A percentile compares a stretch with the other conserved stretches of the same genome.
phyloP scores from a whole-genome alignment of 2,888 invertebrate species.

The Dolichopus griseipennis region DNA sequence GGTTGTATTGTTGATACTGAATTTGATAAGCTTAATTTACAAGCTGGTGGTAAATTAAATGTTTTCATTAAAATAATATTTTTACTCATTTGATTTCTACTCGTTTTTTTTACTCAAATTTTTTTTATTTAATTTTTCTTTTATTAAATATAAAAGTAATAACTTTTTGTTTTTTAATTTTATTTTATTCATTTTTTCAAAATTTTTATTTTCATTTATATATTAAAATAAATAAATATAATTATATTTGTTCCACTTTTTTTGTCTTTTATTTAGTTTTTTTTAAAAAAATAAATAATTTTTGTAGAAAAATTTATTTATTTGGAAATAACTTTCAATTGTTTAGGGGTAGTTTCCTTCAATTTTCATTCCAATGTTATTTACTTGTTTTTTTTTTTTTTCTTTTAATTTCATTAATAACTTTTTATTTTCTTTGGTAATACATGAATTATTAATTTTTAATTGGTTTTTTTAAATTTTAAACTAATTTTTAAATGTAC shows the following conservation, averaged over 20 bases:
- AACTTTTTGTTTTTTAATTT: not conserved
- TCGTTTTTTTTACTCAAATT: not conserved
- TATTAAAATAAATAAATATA: too few relatives aligned
- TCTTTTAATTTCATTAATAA: too few relatives aligned
- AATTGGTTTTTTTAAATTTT: not conserved
- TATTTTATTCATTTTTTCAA: not conserved
- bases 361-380: too few relatives aligned
- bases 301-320: too few relatives aligned
- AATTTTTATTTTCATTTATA: not conserved
- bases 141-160: not conserved
- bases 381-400: too few relatives aligned
- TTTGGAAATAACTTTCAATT: too few relatives aligned
- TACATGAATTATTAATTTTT: not conserved
- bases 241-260: not conserved
- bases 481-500: not conserved
- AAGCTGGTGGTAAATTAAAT: conserved; percentile 8
- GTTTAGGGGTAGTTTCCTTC: too few relatives aligned
- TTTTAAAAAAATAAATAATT: too few relatives aligned
- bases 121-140: not conserved
- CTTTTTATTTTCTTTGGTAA: not conserved
- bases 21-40: conserved; percentile 5
- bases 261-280: too few relatives aligned
- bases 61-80: conserved; percentile 11
- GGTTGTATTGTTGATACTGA: conserved; percentile 7
- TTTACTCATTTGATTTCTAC: not conserved